phyloP scores from a whole-genome alignment of 1,140 invertebrate species.

The Leptoteleia sp. region DNA sequence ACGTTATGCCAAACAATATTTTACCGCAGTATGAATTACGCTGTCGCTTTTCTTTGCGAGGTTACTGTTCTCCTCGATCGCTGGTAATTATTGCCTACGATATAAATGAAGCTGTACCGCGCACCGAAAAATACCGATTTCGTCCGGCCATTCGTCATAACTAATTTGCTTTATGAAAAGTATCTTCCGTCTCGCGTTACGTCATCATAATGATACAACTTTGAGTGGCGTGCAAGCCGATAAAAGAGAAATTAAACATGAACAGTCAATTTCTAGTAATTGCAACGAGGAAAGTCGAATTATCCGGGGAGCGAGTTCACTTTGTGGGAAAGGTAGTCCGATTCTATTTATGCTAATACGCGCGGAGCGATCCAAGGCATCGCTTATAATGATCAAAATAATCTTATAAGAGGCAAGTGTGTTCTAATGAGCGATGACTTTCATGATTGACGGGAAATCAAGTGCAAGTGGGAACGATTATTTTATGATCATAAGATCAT shows the following conservation, averaged over 20 bases:
- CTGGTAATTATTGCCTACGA: neutral
- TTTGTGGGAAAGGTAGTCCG: conserved; percentile 42
- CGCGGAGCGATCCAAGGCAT: conserved; percentile 26
- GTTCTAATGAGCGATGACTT: conserved; percentile 49
- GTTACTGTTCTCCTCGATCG: conserved; percentile 10
- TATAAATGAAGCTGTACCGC: conserved; percentile 1
- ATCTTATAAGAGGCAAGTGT: conserved; percentile 29
- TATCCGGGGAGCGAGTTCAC: conserved; percentile 46
- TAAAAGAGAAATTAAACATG: conserved; percentile 60
- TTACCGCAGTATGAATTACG: conserved; percentile 15
- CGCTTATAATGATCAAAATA: conserved; percentile 39
- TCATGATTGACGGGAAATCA: conserved; percentile 46
- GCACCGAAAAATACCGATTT: conserved; percentile 2
- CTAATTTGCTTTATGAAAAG: conserved; percentile 7
- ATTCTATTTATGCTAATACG: conserved; percentile 47
- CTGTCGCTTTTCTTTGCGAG: neutral
- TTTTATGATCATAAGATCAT: conserved; percentile 33
- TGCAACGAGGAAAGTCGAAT: conserved; percentile 55
- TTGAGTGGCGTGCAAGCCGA: conserved; percentile 20
- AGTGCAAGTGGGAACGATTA: conserved; percentile 44
- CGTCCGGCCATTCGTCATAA: conserved; percentile 1
- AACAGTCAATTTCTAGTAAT: conserved; percentile 39
- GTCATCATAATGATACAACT: conserved; percentile 26
- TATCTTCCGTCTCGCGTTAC: conserved; percentile 18
- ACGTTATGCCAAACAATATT: conserved; percentile 6